A percentile compares a stretch with the other conserved stretches of the same genome.
phyloP scores from a whole-genome alignment of 2,113 vertebrate genomes.

The Engystomops pustulosus region DNA sequence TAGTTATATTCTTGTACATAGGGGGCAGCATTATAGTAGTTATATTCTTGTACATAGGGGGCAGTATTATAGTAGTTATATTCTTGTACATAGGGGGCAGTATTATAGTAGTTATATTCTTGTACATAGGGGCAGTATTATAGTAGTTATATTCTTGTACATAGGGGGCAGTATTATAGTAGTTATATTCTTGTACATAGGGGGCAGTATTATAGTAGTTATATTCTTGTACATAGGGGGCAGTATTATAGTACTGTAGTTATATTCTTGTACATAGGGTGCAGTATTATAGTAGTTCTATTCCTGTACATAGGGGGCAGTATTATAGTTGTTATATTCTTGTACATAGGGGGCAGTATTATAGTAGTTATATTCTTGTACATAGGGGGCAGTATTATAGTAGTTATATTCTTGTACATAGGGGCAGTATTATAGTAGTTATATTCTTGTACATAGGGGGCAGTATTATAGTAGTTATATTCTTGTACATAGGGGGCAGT shows the following conservation, averaged over 20 bases:
- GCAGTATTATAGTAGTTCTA: constrained; percentile 8
- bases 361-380: constrained; percentile 2
- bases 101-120: constrained; percentile 17
- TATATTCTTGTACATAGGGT: not conserved
- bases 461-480: not conserved
- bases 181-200: not conserved
- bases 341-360: not conserved
- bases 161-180: not conserved
- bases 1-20: not conserved
- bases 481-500: not conserved
- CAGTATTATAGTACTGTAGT: constrained; percentile 1
- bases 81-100: not conserved
- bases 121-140: not conserved
- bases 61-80: constrained; percentile 5
- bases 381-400: not conserved
- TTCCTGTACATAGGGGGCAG: not conserved
- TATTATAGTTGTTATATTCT: not conserved
- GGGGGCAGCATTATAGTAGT: not conserved
- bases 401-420: not conserved
- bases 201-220: constrained; percentile 3
- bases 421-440: not conserved
- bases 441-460: not conserved
- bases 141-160: not conserved
- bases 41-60: no score
- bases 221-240: not conserved